Conservation (phyloP, 2,888 invertebrate species). For the Melieria omissa region DNA sequence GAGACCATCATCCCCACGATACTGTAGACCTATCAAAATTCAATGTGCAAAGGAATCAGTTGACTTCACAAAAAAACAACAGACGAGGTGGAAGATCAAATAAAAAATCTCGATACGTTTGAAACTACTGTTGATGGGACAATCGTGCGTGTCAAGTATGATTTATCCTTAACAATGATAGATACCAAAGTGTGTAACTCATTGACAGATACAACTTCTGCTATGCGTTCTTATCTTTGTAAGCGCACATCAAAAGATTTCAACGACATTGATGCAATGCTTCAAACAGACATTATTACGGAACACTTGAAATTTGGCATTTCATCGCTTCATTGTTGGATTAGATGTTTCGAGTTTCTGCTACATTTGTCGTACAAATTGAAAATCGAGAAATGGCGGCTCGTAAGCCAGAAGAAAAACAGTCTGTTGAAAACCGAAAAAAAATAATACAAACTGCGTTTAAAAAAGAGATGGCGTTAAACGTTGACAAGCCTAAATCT, state of each 20-base stretch:
- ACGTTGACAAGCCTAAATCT: conserved; percentile 21
- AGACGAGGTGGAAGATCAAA: no score
- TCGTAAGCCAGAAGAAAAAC: no score
- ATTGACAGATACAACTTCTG: conserved; percentile 26
- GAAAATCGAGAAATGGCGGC: no score
- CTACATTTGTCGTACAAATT: no score
- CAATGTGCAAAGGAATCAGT: no score
- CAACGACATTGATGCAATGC: conserved; percentile 4
- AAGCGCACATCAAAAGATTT: neutral
- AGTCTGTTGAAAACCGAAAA: no score
- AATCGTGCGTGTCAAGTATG: conserved; percentile 20
- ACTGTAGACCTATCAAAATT: no score
- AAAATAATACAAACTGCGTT: no score
- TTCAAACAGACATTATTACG: neutral
- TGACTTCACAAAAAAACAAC: no score
- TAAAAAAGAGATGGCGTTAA: conserved; percentile 20
- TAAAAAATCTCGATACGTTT: conserved; percentile 11
- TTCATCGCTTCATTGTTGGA: conserved; percentile 16
- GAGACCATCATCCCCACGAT: no score
- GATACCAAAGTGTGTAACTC: conserved; percentile 23
- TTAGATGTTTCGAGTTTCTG: conserved; percentile 23
- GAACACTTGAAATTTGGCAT: conserved; percentile 16
- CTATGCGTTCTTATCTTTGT: conserved; percentile 25
- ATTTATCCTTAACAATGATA: conserved; percentile 20
- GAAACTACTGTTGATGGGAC: conserved; percentile 22